Base-by-base conservation (phyloP, 2,888 invertebrate genomes). In the Linhomoeus sp. region DNA sequence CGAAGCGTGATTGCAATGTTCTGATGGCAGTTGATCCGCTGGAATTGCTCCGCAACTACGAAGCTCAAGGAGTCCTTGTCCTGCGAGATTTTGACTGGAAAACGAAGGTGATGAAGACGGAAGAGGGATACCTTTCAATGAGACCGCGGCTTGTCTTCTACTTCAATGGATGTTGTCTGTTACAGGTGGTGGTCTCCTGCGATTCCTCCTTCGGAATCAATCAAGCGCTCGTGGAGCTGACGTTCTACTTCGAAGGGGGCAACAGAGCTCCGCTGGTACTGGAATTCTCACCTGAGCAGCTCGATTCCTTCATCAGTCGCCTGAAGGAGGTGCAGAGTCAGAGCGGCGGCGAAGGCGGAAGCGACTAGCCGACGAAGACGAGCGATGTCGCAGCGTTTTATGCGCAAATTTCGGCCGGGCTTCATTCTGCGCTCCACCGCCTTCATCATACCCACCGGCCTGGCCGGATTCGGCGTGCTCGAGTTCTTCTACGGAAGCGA, bases 401-500 rank as follows among this genome's bases (percentile, higher is more conserved):
- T 14, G 15, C 24, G 33, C 22, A n/a, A 14, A n/a, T 9, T 43
- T 15, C 22, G 17, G 5, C 22, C 22, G 2, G 45, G 45, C 29
- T n/a, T 23, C 12, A 39, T 45, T 3, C 23, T 37, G 19, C 7
- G 19, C 17, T 45, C 45, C 2, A 29, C 45, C 2, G 20, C 37
- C 1, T 26, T 39, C 23, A 22, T 45, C 9, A 15, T 39, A 7
- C 39, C 33, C 17, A 15, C 23, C 24, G 45, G 39, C 15, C 3
- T 12, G 3, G 14, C 19, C 17, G 15, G 37, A 19, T 38, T 45
- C 22, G 39, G 26, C 29, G 17, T 24, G 19, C 36, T 33, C 3
- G 22, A 25, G 44, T 44, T 37, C 33, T 61, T 59, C 51, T 53
- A 51, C 24, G 67, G 68, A 14, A 60, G 65, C 53, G 66, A 65